Conservation (phyloP, 1,140 invertebrate genomes). For the Drosophila erecta region DNA sequence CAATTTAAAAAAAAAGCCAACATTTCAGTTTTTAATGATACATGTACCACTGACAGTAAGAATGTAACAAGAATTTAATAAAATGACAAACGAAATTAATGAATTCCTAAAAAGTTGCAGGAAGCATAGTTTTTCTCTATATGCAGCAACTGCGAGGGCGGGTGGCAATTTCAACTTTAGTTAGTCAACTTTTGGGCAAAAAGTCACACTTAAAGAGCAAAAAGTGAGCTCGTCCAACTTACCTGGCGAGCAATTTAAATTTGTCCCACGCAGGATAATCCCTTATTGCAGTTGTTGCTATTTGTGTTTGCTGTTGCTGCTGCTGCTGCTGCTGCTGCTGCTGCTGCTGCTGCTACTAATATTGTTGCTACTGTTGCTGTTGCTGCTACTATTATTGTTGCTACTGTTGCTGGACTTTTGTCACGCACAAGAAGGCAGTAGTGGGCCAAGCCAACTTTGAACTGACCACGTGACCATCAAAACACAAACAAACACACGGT, state of each 20-base stretch:
- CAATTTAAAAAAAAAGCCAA: neutral
- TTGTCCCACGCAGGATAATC: slow-evolving; percentile 63
- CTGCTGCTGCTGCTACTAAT: slow-evolving; percentile 3
- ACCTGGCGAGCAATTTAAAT: slow-evolving; percentile 62
- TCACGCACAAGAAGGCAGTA: slow-evolving; percentile 72
- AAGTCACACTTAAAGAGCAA: slow-evolving; percentile 42
- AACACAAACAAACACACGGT: slow-evolving; percentile 36
- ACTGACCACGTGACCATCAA: slow-evolving; percentile 70
- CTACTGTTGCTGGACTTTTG: slow-evolving; percentile 52
- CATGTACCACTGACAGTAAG: neutral
- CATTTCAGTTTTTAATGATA: neutral
- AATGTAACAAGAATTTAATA: neutral
- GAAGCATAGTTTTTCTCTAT: slow-evolving; percentile 12
- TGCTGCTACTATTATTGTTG: slow-evolving; percentile 22
- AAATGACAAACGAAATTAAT: neutral
- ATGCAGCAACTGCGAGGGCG: slow-evolving; percentile 9
- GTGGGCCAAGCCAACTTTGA: slow-evolving; percentile 57
- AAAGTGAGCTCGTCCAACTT: slow-evolving; percentile 35
- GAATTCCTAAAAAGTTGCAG: neutral
- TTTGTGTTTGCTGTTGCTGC: slow-evolving; percentile 19
- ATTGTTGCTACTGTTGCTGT: slow-evolving; percentile 9
- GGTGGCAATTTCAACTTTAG: slow-evolving; percentile 30
- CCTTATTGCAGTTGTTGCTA: slow-evolving; percentile 41
- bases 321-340: slow-evolving; percentile 17
- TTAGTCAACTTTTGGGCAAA: slow-evolving; percentile 22